phyloP scores from a whole-genome alignment of 2,113 vertebrate genomes.

The Speoplatyrhinus poulsoni region DNA sequence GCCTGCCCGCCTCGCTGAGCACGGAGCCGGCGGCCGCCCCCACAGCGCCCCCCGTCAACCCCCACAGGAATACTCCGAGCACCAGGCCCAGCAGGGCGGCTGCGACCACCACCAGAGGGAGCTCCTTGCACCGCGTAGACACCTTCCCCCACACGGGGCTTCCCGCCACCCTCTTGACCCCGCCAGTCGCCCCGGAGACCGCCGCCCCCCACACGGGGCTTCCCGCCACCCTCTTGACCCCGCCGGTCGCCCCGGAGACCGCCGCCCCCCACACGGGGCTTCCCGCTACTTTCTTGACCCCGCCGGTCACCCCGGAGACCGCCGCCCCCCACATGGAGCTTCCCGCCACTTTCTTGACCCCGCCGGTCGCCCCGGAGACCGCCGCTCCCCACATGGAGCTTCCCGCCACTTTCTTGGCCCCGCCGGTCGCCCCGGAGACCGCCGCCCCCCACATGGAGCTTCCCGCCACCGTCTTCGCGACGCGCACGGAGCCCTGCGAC shows the following conservation, averaged over 20 bases:
- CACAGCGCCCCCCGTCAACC: constrained; percentile 68
- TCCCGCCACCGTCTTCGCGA: constrained; percentile 56
- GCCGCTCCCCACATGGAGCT: constrained; percentile 36
- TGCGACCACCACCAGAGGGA: constrained; percentile 56
- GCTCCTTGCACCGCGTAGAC: constrained; percentile 34
- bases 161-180: constrained; percentile 61
- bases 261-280: constrained; percentile 40
- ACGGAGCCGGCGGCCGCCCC: constrained; percentile 69
- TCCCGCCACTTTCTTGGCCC: constrained; percentile 41
- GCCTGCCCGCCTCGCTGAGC: constrained; percentile 62
- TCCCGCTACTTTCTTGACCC: constrained; percentile 53
- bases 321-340: constrained; percentile 59
- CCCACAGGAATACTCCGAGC: constrained; percentile 68
- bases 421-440: constrained; percentile 30
- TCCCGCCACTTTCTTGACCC: constrained; percentile 54
- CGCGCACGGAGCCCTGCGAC: background rate
- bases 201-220: constrained; percentile 62
- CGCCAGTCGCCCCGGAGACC: constrained; percentile 55
- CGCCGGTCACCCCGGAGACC: constrained; percentile 25
- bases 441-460: constrained; percentile 28
- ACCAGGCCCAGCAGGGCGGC: constrained; percentile 71
- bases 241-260: constrained; percentile 29
- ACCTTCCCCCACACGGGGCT: constrained; percentile 65
- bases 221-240: constrained; percentile 59
- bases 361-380: background rate